Evolutionary conservation across 2,113 vertebrate species (phyloP).

Genomic region (Chrysemys picta): DNA sequence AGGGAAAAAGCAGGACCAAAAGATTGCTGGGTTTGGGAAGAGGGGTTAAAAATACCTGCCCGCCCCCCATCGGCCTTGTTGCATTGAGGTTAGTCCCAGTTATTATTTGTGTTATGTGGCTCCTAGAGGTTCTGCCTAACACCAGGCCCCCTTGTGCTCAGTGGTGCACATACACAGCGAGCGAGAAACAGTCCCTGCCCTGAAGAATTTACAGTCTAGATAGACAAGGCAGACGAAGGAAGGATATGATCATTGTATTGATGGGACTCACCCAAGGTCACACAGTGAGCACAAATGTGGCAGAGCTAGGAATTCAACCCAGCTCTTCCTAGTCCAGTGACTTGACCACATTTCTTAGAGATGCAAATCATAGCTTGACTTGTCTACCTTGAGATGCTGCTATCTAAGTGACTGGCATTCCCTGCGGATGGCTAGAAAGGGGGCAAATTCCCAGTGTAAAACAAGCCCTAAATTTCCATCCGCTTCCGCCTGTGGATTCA

Average conservation of each 20-base stretch:
- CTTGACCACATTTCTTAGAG: not conserved
- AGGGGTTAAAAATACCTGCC: not conserved
- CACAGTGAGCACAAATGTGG: not conserved
- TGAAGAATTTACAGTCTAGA: not conserved
- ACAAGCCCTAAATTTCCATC: not conserved
- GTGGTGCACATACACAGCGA: not conserved
- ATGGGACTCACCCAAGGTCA: not conserved
- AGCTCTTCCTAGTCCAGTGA: not conserved
- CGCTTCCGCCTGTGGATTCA: not conserved
- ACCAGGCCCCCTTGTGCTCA: not conserved
- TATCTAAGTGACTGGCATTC: not conserved
- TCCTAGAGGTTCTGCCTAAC: fast-evolving
- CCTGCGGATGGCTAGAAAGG: fast-evolving
- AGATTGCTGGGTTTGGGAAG: not conserved
- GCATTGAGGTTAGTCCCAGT: not conserved
- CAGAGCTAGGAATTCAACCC: not conserved
- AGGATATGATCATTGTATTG: not conserved
- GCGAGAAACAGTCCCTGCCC: not conserved
- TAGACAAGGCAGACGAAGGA: not conserved
- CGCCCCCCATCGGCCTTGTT: not conserved
- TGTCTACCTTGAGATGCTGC: not conserved
- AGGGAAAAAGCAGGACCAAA: not conserved
- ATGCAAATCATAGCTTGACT: not conserved
- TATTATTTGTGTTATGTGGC: not conserved
- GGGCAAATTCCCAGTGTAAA: not conserved